Evolutionary conservation across 2,113 vertebrate species (phyloP).

Genomic region (Rhea pennata): DNA sequence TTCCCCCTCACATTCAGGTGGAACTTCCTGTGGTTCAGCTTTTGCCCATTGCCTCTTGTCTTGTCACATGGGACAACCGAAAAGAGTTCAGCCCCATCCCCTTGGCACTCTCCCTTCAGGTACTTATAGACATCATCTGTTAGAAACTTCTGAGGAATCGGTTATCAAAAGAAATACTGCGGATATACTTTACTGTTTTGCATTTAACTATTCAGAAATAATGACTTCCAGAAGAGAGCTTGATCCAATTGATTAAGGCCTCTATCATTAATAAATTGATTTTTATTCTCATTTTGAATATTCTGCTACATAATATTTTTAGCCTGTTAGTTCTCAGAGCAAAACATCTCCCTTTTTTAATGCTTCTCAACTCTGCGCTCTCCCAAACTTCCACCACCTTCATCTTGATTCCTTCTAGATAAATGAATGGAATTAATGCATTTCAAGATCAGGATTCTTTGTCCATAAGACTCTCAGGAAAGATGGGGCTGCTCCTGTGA

Average conservation of each 20-base stretch:
- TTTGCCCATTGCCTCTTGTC: too few relatives aligned
- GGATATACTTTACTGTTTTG: background rate
- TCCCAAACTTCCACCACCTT: background rate
- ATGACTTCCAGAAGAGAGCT: background rate
- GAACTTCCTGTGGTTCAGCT: too few relatives aligned
- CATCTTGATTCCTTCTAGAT: background rate
- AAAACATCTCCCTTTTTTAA: background rate
- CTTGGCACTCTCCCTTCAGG: too few relatives aligned
- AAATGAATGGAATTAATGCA: background rate
- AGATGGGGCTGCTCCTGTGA: background rate
- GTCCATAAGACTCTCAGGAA: background rate
- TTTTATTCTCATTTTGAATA: background rate
- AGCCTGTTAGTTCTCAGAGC: background rate
- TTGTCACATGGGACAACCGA: too few relatives aligned
- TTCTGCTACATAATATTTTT: background rate
- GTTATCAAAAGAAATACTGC: conserved; percentile 43
- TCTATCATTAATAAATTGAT: background rate
- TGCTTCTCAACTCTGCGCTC: background rate
- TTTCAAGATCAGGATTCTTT: background rate
- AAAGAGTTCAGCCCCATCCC: too few relatives aligned
- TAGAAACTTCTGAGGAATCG: conserved; percentile 19
- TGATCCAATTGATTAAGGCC: background rate
- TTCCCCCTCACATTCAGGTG: too few relatives aligned
- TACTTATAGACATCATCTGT: background rate
- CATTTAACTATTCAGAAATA: background rate